phyloP scores from a whole-genome alignment of 2,113 vertebrate genomes.

The Piaya cayana region DNA sequence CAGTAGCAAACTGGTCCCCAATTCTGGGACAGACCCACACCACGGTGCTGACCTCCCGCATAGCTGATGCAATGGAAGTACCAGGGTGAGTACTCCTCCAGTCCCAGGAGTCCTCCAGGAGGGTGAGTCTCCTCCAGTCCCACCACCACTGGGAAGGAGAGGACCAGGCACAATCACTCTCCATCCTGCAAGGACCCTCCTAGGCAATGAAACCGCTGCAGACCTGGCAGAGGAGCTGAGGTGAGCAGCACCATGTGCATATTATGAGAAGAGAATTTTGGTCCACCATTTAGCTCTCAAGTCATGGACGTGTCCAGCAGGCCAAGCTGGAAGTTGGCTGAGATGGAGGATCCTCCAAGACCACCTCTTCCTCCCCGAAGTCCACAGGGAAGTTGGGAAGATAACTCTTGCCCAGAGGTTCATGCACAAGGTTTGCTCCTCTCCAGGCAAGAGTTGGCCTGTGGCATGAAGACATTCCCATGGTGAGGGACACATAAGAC shows the following conservation, averaged over 20 bases:
- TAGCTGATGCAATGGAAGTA: background rate
- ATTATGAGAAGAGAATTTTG: rapidly evolving
- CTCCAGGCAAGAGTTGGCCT: background rate
- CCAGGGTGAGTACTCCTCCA: background rate
- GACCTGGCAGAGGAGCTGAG: background rate
- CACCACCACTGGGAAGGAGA: background rate
- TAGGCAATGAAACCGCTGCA: background rate
- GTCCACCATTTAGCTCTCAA: background rate
- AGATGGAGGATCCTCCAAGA: background rate
- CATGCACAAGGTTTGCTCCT: background rate
- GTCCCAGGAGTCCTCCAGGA: background rate
- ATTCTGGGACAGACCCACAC: background rate
- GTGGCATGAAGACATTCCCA: rapidly evolving
- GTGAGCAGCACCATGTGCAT: background rate
- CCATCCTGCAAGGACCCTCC: background rate
- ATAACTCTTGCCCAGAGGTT: background rate
- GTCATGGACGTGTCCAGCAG: background rate
- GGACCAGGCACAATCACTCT: background rate
- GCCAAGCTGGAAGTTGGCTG: background rate
- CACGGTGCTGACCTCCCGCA: background rate
- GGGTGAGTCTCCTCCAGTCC: background rate
- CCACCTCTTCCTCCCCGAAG: background rate
- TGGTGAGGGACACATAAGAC: background rate
- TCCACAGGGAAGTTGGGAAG: background rate
- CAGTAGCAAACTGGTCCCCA: background rate